phyloP scores from a whole-genome alignment of 2,888 invertebrate genomes.

The Cremastinae sp. region DNA sequence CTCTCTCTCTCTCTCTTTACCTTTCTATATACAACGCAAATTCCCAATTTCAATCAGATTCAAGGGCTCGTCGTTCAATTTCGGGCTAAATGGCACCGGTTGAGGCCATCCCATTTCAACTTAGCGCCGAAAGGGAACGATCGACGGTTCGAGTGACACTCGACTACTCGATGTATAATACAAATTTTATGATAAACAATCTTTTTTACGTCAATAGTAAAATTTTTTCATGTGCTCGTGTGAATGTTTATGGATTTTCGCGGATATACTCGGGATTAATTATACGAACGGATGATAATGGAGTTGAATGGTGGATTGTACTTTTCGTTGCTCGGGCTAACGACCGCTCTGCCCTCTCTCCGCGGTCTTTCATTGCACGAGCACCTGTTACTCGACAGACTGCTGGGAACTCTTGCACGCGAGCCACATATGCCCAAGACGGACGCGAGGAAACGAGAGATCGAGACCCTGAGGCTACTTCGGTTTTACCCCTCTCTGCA shows the following conservation, averaged over 20 bases:
- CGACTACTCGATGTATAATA: too few relatives aligned
- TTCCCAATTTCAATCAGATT: too few relatives aligned
- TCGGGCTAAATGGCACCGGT: too few relatives aligned
- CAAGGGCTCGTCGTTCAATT: too few relatives aligned
- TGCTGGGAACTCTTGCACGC: conserved; percentile 73
- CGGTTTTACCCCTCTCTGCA: too few relatives aligned
- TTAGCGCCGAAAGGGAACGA: too few relatives aligned
- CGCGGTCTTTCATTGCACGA: conserved; percentile 45
- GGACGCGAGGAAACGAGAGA: conserved; percentile 13
- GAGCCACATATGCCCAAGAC: conserved; percentile 76
- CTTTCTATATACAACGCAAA: neutral
- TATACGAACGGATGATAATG: neutral
- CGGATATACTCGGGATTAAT: neutral
- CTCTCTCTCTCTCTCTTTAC: conserved; percentile 23
- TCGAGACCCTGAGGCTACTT: too few relatives aligned
- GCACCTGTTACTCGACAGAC: conserved; percentile 76
- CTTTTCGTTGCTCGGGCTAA: conserved; percentile 68
- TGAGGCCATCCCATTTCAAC: too few relatives aligned
- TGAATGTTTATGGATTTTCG: neutral
- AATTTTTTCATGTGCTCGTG: neutral
- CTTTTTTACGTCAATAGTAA: too few relatives aligned
- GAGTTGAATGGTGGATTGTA: neutral
- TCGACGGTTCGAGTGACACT: too few relatives aligned
- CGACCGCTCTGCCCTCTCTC: conserved; percentile 76
- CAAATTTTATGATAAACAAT: too few relatives aligned